Percentiles rank a stretch among this genome's conserved stretches.
Conservation (phyloP, 1,140 invertebrate genomes). For the Spodoptera litura region DNA sequence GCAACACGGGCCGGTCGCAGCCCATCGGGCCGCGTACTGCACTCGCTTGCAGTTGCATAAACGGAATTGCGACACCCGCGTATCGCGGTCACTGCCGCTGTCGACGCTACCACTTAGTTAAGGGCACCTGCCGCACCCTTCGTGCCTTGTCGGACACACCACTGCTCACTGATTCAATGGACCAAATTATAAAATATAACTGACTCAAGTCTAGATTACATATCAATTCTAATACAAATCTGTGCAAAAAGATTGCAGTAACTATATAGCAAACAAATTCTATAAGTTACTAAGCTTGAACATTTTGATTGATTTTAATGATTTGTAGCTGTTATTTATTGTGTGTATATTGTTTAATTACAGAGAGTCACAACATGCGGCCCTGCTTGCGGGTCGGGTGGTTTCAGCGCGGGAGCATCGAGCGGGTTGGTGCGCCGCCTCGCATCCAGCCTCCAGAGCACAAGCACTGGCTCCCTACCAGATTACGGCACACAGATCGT, state of each 20-base stretch:
- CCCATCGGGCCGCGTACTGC: slow-evolving; percentile 78
- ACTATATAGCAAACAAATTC: too few relatives aligned
- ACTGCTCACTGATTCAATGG: not conserved
- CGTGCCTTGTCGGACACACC: slow-evolving; percentile 25
- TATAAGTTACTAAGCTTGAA: too few relatives aligned
- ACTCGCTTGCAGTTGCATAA: slow-evolving; percentile 80
- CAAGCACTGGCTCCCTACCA: slow-evolving; percentile 91
- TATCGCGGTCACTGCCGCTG: slow-evolving; percentile 83
- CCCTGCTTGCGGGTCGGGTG: slow-evolving; percentile 71
- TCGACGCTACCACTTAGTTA: slow-evolving; percentile 65
- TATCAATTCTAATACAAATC: too few relatives aligned
- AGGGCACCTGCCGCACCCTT: slow-evolving; percentile 80
- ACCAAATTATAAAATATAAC: too few relatives aligned
- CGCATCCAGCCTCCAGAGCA: slow-evolving; percentile 82
- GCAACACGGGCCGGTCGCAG: slow-evolving; percentile 71
- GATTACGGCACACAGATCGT: slow-evolving; percentile 89
- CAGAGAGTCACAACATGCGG: slow-evolving; percentile 80
- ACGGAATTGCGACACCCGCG: slow-evolving; percentile 73
- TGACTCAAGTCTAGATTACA: too few relatives aligned
- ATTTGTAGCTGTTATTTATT: not conserved
- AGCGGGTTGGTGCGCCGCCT: slow-evolving; percentile 75
- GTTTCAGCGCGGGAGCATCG: slow-evolving; percentile 54
- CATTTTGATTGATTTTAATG: too few relatives aligned
- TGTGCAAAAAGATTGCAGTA: too few relatives aligned
- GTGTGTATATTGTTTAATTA: slow-evolving; percentile 37